Percentiles rank a stretch among this genome's conserved stretches.
Conservation (phyloP, 2,113 vertebrate species). For the Chionis minor region DNA sequence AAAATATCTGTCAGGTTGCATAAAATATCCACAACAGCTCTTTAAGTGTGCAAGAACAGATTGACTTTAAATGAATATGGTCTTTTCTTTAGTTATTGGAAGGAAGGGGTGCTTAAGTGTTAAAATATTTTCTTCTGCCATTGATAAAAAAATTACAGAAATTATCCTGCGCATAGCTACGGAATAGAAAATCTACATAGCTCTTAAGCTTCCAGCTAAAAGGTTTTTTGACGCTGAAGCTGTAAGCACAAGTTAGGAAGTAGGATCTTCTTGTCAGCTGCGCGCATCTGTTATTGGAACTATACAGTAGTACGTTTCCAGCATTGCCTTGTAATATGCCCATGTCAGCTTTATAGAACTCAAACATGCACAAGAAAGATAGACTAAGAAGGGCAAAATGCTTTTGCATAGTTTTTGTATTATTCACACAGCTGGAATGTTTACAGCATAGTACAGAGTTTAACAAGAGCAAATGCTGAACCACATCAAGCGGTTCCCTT, state of each 20-base stretch:
- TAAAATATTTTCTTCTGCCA: not conserved
- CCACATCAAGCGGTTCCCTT: conserved; percentile 70
- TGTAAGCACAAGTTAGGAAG: conserved; percentile 40
- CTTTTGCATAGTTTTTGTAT: conserved; percentile 59
- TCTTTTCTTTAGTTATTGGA: conserved; percentile 15
- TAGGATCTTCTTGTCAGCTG: conserved; percentile 61
- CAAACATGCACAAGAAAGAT: conserved; percentile 28
- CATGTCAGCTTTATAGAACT: conserved; percentile 49
- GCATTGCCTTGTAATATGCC: conserved; percentile 55
- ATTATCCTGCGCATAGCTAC: not conserved
- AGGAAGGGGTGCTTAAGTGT: not conserved
- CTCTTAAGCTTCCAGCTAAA: not conserved
- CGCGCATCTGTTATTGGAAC: conserved; percentile 65
- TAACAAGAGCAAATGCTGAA: conserved; percentile 68
- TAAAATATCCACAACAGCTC: not conserved
- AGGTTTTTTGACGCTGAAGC: conserved; percentile 36
- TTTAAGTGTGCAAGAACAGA: not conserved
- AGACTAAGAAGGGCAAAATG: conserved; percentile 42
- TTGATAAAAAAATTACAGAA: not conserved
- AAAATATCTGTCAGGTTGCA: conserved; percentile 17
- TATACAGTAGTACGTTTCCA: conserved; percentile 51
- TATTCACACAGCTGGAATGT: conserved; percentile 73
- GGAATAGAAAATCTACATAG: conserved; percentile 6
- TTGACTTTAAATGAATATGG: not conserved
- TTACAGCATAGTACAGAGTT: conserved; percentile 72